Evolutionary conservation across 2,888 invertebrate genomes (phyloP).

Genomic region (Cetonia aurata): DNA sequence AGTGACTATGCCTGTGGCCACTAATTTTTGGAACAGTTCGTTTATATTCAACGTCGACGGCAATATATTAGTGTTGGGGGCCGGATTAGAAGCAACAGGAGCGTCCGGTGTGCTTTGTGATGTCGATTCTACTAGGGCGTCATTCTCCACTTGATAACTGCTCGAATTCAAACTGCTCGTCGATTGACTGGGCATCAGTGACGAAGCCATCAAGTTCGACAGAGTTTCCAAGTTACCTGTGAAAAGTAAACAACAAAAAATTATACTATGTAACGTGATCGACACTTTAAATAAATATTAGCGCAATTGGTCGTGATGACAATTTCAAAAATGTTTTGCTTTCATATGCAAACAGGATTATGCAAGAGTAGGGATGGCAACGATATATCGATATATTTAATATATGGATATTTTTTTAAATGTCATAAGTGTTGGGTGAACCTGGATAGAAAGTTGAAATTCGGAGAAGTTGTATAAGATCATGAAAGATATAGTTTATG

Average conservation of each 20-base stretch:
- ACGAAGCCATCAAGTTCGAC: slow-evolving; percentile 75
- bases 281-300: too few relatives aligned
- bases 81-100: slow-evolving; percentile 59
- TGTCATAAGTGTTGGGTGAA: too few relatives aligned
- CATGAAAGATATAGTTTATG: too few relatives aligned
- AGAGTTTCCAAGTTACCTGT: slow-evolving; percentile 74
- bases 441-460: too few relatives aligned
- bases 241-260: slow-evolving; percentile 41
- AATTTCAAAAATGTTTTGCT: too few relatives aligned
- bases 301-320: too few relatives aligned
- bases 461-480: too few relatives aligned
- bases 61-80: slow-evolving; percentile 52
- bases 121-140: slow-evolving; percentile 45
- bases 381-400: too few relatives aligned
- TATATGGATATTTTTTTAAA: too few relatives aligned
- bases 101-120: slow-evolving; percentile 49
- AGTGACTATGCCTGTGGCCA: slow-evolving; percentile 85
- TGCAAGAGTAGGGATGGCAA: too few relatives aligned
- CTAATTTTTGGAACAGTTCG: slow-evolving; percentile 86
- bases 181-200: slow-evolving; percentile 69
- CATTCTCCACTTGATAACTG: slow-evolving; percentile 70
- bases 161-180: slow-evolving; percentile 65
- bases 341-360: too few relatives aligned
- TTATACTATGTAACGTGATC: too few relatives aligned
- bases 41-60: slow-evolving; percentile 75